These are phyloP conservation scores for Notarius quadriscutis DNA, from an alignment of 2,113 vertebrate genomes.

Conservation along the genomic window DNA sequence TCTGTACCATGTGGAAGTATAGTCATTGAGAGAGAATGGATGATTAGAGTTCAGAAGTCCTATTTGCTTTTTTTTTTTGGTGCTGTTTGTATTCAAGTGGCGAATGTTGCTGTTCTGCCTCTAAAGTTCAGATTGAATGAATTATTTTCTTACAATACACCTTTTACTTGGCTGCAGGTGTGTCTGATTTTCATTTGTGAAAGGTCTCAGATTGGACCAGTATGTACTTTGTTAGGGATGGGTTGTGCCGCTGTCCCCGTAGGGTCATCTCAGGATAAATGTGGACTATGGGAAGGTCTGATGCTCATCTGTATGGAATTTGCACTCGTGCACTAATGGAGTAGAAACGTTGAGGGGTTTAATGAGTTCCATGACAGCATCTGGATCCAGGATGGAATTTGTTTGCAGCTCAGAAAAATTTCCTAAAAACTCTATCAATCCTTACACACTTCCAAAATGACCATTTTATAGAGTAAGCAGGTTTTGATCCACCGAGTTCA, in stretches of 20 bases:
- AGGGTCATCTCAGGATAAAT: not conserved
- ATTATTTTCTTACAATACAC: constrained; percentile 59
- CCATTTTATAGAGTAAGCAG: not conserved
- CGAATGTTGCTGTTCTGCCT: constrained; percentile 25
- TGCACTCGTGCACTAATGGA: not conserved
- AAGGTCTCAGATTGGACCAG: not conserved
- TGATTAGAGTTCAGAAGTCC: not conserved
- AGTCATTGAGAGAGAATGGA: constrained; percentile 26
- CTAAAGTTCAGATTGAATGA: constrained; percentile 35
- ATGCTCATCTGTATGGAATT: constrained; percentile 10
- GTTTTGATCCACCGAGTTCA: not conserved
- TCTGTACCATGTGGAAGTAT: constrained; percentile 25
- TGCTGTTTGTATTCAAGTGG: constrained; percentile 1
- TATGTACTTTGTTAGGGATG: not conserved
- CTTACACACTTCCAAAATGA: not conserved
- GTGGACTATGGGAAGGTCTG: not conserved
- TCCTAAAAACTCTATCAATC: not conserved
- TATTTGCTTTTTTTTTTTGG: constrained; percentile 4
- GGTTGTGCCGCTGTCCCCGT: too few relatives aligned
- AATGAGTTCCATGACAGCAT: not conserved
- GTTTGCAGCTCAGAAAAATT: not conserved
- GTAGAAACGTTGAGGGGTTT: not conserved
- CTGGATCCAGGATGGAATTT: not conserved
- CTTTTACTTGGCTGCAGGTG: constrained; percentile 49
- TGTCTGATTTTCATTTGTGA: constrained; percentile 2